Base-by-base conservation (phyloP, 2,797 vertebrate species). In the Mormyrops attenuatus region DNA sequence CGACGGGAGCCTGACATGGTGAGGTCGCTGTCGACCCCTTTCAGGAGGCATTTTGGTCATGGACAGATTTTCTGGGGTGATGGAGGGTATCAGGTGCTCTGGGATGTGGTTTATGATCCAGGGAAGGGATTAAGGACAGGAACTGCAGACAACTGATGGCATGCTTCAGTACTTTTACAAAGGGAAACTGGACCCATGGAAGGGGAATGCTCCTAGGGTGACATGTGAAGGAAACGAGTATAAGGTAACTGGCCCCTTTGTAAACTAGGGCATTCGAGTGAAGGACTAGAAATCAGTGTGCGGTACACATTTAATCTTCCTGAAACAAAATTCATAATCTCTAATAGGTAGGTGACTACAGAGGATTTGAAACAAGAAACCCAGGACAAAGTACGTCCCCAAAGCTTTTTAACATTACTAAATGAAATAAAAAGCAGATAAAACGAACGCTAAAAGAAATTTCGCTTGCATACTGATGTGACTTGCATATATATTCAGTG, bases 11-110 rank as follows among this genome's bases (percentile, higher is more conserved):
- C 90, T 89, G 85, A 93, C 92, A 92, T 92, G 89, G 90, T 90
- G 47, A 90, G 90, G 91, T 93, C 92, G 93, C 94, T 90, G 85
- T 95, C 90, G 92, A 90, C 92, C 90, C 0, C 90, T 90, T 90
- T 91, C 89, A 89, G 89, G 88, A 63, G 69, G 88, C 82, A 60
- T 89, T 60, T 38, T 85, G 38, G 89, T 44, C 90, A 91, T 90
- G 84, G 91, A 92, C 92, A 92, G 91, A 92, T 91, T 89, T 89
- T 88, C 88, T 91, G 82, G n/a, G n/a, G 3, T 80, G 77, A 41
- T n/a, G 73, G 88, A 49, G 87, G 22, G 15, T 60, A 41, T 57
- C 90, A 90, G 92, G 92, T 92, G 85, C 87, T 88, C 88, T 8
- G 26, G 50, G 38, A 80, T 80, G 77, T 41, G 49, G 49, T 86